Conservation (phyloP, 2,888 invertebrate species). For the Pterostichus madidus region DNA sequence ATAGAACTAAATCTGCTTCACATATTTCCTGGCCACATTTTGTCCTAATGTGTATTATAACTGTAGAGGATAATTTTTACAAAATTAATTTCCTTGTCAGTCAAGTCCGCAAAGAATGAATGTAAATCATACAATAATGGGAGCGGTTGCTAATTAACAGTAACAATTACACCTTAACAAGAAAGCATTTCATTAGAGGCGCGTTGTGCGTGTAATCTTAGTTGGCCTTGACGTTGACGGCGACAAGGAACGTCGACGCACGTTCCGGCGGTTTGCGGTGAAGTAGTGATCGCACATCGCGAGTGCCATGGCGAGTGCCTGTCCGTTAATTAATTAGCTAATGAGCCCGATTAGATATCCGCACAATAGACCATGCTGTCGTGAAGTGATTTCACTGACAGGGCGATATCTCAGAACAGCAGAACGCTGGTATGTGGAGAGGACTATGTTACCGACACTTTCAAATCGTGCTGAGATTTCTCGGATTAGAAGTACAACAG, state of each 20-base stretch:
- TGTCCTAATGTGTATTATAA: too few species aligned
- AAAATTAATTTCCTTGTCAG: constrained; percentile 39
- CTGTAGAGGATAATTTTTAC: constrained; percentile 5
- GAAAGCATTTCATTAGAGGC: constrained; percentile 39
- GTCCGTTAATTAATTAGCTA: constrained; percentile 57
- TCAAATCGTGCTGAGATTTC: not conserved
- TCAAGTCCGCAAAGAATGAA: not conserved
- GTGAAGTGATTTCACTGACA: constrained; percentile 33
- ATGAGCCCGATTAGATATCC: constrained; percentile 56
- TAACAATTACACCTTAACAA: constrained; percentile 43
- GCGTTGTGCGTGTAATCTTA: constrained; percentile 21
- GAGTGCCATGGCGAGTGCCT: constrained; percentile 7
- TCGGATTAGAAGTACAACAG: not conserved
- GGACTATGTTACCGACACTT: not conserved
- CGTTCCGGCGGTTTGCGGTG: not conserved
- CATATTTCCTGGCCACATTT: too few species aligned
- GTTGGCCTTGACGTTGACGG: constrained; percentile 30
- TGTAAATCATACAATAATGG: constrained; percentile 45
- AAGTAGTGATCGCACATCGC: too few species aligned
- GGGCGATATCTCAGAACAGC: not conserved
- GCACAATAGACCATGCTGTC: constrained; percentile 35
- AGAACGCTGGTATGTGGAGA: not conserved
- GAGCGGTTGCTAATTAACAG: constrained; percentile 38
- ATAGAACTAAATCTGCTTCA: too few species aligned
- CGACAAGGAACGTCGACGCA: constrained; percentile 32